Evolutionary conservation across 2,888 invertebrate species (phyloP).

Genomic region (Magallana nippona): DNA sequence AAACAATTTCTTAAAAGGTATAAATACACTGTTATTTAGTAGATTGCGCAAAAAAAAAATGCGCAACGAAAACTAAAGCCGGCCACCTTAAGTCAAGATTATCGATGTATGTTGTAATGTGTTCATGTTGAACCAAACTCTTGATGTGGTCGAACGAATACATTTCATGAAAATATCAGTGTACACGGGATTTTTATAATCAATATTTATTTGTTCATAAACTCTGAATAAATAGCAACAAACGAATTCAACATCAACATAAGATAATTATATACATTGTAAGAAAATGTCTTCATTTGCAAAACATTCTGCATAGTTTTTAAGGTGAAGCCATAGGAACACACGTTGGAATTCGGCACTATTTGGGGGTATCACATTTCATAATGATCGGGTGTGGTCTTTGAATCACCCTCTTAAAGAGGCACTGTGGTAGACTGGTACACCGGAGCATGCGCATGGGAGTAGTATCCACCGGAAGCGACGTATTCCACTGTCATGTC

Average conservation of each 20-base stretch:
- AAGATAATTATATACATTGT: not conserved
- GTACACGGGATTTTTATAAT: no score
- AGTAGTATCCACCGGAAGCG: conserved; percentile 22
- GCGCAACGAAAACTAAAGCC: no score
- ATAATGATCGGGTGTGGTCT: not conserved
- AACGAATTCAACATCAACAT: not conserved
- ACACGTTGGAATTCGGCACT: conserved; percentile 1
- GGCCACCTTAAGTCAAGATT: no score
- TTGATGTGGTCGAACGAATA: no score
- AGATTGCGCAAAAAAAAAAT: no score
- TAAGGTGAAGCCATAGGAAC: not conserved
- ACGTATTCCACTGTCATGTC: conserved; percentile 38
- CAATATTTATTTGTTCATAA: conserved; percentile 1
- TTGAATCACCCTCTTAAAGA: not conserved
- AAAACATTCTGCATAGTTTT: not conserved
- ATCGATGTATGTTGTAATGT: no score
- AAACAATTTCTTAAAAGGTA: no score
- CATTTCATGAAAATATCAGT: no score
- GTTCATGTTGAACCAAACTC: no score
- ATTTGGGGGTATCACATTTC: conserved; percentile 1
- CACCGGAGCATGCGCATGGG: conserved; percentile 8
- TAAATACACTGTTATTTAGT: no score
- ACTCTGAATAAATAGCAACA: conserved; percentile 21
- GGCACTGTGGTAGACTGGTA: conserved; percentile 19
- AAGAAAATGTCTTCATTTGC: not conserved